Evolutionary conservation across 2,888 invertebrate species (phyloP).

Genomic region (Zaprionus bogoriensis): DNA sequence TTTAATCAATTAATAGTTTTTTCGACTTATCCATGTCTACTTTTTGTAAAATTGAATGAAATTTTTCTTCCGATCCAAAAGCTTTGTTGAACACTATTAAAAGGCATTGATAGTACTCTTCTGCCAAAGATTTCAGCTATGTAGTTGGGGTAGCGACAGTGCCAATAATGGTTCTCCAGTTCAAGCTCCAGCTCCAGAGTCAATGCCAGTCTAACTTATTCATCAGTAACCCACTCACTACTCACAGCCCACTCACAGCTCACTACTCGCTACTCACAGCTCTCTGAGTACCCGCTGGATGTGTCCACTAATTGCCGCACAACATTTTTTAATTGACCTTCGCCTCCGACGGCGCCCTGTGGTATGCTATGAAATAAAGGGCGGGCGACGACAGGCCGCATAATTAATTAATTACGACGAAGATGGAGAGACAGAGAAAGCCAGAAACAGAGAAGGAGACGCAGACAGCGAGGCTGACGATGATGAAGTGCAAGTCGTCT

Average conservation of each 20-base stretch:
- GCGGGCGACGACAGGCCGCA: constrained; percentile 28
- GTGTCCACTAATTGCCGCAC: constrained; percentile 53
- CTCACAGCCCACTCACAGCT: not conserved
- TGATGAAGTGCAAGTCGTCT: constrained; percentile 28
- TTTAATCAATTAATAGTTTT: no score
- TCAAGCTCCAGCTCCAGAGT: no score
- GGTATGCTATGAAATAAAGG: constrained; percentile 30
- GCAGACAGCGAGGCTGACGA: not conserved
- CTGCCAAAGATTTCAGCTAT: no score
- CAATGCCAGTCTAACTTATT: no score
- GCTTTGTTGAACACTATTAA: no score
- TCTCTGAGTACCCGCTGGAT: not conserved
- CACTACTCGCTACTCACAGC: not conserved
- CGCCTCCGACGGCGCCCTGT: constrained; percentile 47
- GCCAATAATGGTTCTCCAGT: no score
- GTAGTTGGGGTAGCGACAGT: no score
- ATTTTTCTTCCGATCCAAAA: no score
- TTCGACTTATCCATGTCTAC: no score
- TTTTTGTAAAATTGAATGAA: no score
- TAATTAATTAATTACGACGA: constrained; percentile 28
- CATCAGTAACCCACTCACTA: no score
- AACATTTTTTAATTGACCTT: constrained; percentile 72
- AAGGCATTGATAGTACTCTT: no score
- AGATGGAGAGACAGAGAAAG: constrained; percentile 16
- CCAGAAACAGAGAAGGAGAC: not conserved